Base-by-base conservation (phyloP, 2,888 invertebrate species). In the Netelia melanura region DNA sequence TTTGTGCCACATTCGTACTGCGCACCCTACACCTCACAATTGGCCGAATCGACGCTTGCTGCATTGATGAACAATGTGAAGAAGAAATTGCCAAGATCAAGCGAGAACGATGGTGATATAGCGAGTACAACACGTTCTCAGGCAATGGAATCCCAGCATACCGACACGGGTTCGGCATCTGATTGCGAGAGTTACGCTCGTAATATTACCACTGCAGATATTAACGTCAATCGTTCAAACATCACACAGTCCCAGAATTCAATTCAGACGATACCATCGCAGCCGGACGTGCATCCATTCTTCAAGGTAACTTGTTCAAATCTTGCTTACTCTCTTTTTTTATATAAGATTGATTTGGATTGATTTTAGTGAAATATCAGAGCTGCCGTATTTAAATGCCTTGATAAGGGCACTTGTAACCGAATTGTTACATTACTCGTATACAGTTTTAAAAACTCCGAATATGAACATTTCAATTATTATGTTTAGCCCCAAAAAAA, bases 1-100 rank as follows among this genome's bases (percentile, higher is more conserved):
- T 99, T 98, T 91, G 98, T 99, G 89, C 99, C 99, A 0, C 97
- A 98, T 92, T 98, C 98, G 0, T 98, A 98, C 93, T 98, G 98
- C 92, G 97, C 98, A 0, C 98, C 98, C 0, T 98, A 96, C 90
- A 97, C 95, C 90, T 97, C 96, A 93, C 96, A 96, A 94, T 93
- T 96, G 71, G 98, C 96, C 2, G 98, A 98, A 92, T 91, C 93
- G 64, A 93, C 93, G 11, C 94, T 98, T 89, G 97, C 97, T 25
- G 91, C 91, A 65, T 89, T 93, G 48, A 93, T 95, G 89, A 95
- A 94, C 87, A 95, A 94, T 89, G 96, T 96, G 68, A 98, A 98
- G 94, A 98, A 98, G 93, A 98, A 98, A 94, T 94, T 98, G 89
- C 98, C 98, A 0, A 94, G 98, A 62, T 93, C 92, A 38, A 93